phyloP scores from a whole-genome alignment of 2,888 invertebrate genomes.

The Drosophila stalkeri region DNA sequence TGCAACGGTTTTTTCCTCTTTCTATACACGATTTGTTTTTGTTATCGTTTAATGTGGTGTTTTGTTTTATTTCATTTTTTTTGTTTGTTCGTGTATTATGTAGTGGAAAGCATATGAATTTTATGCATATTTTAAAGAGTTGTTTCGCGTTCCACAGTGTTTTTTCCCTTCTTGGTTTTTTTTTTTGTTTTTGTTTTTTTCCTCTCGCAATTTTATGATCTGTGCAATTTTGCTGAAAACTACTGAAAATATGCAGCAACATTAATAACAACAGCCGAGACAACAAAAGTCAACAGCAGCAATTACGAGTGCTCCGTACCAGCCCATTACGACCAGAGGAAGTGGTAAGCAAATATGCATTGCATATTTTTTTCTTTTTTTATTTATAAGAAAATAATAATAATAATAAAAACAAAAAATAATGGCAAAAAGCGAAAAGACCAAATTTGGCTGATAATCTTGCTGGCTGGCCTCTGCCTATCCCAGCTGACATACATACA shows the following conservation, averaged over 20 bases:
- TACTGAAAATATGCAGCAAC: slow-evolving; percentile 50
- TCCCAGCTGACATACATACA: slow-evolving; percentile 53
- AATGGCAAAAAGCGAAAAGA: slow-evolving; percentile 8
- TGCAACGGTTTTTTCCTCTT: slow-evolving; percentile 66
- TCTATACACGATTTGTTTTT: slow-evolving; percentile 44
- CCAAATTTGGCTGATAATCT: slow-evolving; percentile 15
- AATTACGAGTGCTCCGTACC: slow-evolving; percentile 53
- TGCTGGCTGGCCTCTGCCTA: slow-evolving; percentile 38
- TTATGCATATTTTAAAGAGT: slow-evolving; percentile 52
- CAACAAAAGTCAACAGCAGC: slow-evolving; percentile 64
- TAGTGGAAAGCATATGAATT: slow-evolving; percentile 48
- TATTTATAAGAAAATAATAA: background rate
- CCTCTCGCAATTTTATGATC: slow-evolving; percentile 30
- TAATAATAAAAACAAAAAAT: background rate
- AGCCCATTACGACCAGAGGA: slow-evolving; percentile 52
- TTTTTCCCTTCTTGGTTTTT: background rate
- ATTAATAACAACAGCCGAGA: slow-evolving; percentile 39
- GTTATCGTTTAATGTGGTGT: slow-evolving; percentile 29
- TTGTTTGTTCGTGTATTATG: slow-evolving; percentile 20
- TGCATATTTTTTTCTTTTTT: slow-evolving; percentile 46
- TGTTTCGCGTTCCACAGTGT: slow-evolving; percentile 17
- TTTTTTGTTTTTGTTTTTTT: background rate
- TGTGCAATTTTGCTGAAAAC: slow-evolving; percentile 47
- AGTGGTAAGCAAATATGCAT: slow-evolving; percentile 69
- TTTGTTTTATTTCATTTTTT: slow-evolving; percentile 5